These are phyloP conservation scores for Poeciliopsis presidionis DNA, from an alignment of 2,797 vertebrate genomes.

Conservation along the genomic window DNA sequence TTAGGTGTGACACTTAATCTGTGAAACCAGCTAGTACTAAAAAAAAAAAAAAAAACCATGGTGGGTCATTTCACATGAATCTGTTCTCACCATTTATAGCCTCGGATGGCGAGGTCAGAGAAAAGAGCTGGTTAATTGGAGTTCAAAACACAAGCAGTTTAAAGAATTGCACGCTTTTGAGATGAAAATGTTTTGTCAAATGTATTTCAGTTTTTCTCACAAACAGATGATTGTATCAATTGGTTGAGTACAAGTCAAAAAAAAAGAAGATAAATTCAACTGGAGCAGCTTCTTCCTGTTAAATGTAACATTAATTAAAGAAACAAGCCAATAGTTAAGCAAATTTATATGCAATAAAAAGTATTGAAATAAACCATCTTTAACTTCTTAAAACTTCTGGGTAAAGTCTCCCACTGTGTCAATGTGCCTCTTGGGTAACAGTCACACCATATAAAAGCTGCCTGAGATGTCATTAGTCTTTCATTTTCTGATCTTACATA, in stretches of 20 bases:
- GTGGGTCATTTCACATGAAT: background rate
- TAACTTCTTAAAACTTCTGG: background rate
- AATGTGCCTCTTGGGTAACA: background rate
- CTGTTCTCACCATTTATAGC: background rate
- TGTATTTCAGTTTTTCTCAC: background rate
- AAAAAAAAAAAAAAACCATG: background rate
- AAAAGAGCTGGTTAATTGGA: background rate
- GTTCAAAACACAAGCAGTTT: background rate
- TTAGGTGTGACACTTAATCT: background rate
- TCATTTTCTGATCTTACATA: background rate
- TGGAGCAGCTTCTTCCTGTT: background rate
- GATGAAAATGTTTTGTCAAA: background rate
- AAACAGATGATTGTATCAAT: background rate
- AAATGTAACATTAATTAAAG: background rate
- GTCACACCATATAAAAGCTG: background rate
- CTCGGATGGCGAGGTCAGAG: background rate
- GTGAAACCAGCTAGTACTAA: background rate
- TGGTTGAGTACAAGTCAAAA: background rate
- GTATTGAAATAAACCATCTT: background rate
- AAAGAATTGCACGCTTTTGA: background rate
- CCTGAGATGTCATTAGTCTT: constrained; percentile 2
- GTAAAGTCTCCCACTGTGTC: background rate
- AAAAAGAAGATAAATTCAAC: background rate
- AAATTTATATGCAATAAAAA: background rate
- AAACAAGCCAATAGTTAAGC: background rate